Percentiles rank a stretch among this genome's conserved stretches.
phyloP scores from a whole-genome alignment of 2,113 vertebrate species.

The Bombycilla garrulus region DNA sequence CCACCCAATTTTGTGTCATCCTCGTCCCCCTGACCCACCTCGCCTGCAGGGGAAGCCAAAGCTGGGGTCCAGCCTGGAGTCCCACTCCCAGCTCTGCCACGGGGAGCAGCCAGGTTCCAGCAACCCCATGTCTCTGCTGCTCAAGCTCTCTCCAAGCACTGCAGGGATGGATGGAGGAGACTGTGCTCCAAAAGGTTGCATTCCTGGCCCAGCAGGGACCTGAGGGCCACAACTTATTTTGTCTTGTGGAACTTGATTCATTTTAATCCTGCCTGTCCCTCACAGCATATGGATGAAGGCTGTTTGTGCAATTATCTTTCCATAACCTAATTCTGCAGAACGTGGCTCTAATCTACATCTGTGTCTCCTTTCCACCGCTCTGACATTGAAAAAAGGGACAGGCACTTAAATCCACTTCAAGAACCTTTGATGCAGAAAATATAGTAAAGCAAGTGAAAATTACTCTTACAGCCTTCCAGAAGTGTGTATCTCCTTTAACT shows the following conservation, averaged over 20 bases:
- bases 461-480: not conserved
- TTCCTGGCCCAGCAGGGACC: not conserved
- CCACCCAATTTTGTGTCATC: not conserved
- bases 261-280: not conserved
- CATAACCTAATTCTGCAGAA: conserved; percentile 5
- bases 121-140: not conserved
- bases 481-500: not conserved
- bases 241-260: not conserved
- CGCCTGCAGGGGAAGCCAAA: not conserved
- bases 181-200: not conserved
- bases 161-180: not conserved
- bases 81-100: not conserved
- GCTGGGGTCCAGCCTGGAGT: not conserved
- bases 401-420: not conserved
- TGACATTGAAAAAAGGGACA: not conserved
- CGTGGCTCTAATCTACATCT: not conserved
- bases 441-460: not conserved
- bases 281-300: not conserved
- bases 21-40: not conserved
- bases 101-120: not conserved
- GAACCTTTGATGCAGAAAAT: not conserved
- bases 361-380: not conserved
- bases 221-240: not conserved
- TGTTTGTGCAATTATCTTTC: conserved; percentile 9
- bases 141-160: accelerated